A percentile compares a stretch with the other conserved stretches of the same genome.
These are phyloP conservation scores for Sebastes hopkinsi DNA, from an alignment of 2,797 vertebrate species.

Conservation along the genomic window DNA sequence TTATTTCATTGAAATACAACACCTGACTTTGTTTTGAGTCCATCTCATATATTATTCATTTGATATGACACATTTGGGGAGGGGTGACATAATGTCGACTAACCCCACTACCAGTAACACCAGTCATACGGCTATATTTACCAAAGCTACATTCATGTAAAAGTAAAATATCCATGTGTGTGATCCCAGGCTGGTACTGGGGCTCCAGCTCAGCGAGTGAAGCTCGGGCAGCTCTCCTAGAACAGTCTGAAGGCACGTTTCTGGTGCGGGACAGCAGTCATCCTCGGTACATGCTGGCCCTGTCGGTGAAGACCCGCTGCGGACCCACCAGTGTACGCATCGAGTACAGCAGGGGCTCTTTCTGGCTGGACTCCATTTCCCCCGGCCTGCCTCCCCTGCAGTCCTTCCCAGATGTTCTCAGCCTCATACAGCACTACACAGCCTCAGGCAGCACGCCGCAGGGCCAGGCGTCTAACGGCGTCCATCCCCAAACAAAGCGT, in stretches of 20 bases:
- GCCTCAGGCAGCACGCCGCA: slow-evolving; percentile 72
- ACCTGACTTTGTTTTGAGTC: not conserved
- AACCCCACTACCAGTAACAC: not conserved
- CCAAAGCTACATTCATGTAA: not conserved
- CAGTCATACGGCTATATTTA: not conserved
- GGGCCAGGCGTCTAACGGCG: slow-evolving; percentile 48
- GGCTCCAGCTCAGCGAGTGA: slow-evolving; percentile 91
- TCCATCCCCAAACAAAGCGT: slow-evolving; percentile 53
- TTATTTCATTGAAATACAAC: not conserved
- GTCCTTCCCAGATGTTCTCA: slow-evolving; percentile 91
- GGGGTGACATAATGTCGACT: not conserved
- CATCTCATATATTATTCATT: not conserved
- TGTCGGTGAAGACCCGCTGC: slow-evolving; percentile 92
- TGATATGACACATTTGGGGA: not conserved
- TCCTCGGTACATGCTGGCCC: slow-evolving; percentile 91
- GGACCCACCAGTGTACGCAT: slow-evolving; percentile 95
- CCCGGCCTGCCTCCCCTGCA: slow-evolving; percentile 86
- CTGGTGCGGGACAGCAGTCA: slow-evolving; percentile 95
- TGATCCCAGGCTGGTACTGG: slow-evolving; percentile 94
- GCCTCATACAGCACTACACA: slow-evolving; percentile 92
- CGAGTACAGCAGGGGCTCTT: slow-evolving; percentile 87
- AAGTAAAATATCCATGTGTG: not conserved
- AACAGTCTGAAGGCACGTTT: slow-evolving; percentile 91
- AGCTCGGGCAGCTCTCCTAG: slow-evolving; percentile 90
- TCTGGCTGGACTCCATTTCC: slow-evolving; percentile 91